phyloP scores from a whole-genome alignment of 2,888 invertebrate species.

The Hyposoter didymator region DNA sequence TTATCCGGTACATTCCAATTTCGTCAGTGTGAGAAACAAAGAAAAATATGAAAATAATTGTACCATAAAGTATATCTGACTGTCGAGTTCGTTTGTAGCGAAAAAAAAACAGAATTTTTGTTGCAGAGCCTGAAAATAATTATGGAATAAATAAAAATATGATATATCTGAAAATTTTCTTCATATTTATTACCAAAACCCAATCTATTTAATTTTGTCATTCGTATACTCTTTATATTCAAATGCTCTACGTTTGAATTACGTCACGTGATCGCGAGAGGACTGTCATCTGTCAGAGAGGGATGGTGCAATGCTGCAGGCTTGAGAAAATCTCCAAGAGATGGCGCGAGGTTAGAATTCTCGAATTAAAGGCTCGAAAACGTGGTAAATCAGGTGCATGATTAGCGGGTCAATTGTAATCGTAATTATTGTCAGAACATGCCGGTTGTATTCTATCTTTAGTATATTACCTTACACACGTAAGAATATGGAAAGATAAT shows the following conservation, averaged over 20 bases:
- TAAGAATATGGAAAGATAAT: constrained; percentile 23
- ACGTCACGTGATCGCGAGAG: neutral
- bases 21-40: constrained; percentile 44
- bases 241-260: neutral
- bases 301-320: neutral
- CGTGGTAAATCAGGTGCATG: constrained; percentile 10
- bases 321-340: neutral
- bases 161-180: neutral
- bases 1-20: constrained; percentile 57
- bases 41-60: constrained; percentile 40
- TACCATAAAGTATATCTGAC: constrained; percentile 53
- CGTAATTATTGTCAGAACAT: constrained; percentile 11
- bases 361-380: constrained; percentile 9
- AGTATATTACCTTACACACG: constrained; percentile 43
- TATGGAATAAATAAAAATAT: constrained; percentile 32
- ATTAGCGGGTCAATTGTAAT: constrained; percentile 19
- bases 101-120: constrained; percentile 24
- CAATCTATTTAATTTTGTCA: neutral
- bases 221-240: neutral
- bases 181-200: neutral
- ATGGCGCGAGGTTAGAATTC: neutral
- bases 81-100: constrained; percentile 39
- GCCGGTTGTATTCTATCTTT: constrained; percentile 43
- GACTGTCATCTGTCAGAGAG: neutral
- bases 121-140: constrained; percentile 33